Base-by-base conservation (phyloP, 2,797 vertebrate genomes). In the Salmo trutta region DNA sequence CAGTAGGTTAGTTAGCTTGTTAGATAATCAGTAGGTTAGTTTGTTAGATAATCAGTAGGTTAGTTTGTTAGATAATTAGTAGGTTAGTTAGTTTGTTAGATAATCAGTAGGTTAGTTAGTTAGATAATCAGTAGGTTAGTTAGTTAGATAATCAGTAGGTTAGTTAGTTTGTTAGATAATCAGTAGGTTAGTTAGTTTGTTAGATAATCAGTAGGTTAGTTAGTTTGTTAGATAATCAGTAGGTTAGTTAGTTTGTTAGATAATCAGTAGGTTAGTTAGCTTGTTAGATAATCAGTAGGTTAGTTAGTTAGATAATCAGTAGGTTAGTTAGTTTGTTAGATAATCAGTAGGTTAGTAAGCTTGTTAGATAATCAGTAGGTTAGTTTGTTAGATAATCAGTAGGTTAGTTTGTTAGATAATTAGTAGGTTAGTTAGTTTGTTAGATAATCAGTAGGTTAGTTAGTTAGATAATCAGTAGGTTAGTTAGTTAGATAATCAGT, bases 251-350 rank as follows among this genome's bases (percentile, higher is more conserved):
- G 88, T n/a, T n/a, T n/a, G n/a, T n/a, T n/a, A n/a, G n/a, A 87
- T 75, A 71, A 90, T 92, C 89, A 90, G 88, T 72, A 80, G 65
- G 88, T 92, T 77, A 24, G 76, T 65, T 73, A 31, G 88, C 71
- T 81, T 66, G 88, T 92, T 74, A n/a, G 77, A 59, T 74, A 47
- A 31, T 92, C 88, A 90, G 88, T 73, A 80, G 66, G 36, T 92
- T 74, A n/a, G n/a, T n/a, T n/a, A n/a, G n/a, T 90, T 86, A 70
- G 88, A 87, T 75, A 71, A 90, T 92, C 89, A 90, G 88, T 72
- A 78, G 62, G 88, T 91, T 77, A 12, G 76, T 65, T 73, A 4
- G n/a, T 74, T 36, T 12, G n/a, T 90, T 86, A 70, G 88, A 12
- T 47, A 12, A 41, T 41, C 7, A 6, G 36, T 36, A 8, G 8